Evolutionary conservation across 2,888 invertebrate species (phyloP), one percentile per base, ranked within the genome.

Genomic region (Drosophila histrio): DNA sequence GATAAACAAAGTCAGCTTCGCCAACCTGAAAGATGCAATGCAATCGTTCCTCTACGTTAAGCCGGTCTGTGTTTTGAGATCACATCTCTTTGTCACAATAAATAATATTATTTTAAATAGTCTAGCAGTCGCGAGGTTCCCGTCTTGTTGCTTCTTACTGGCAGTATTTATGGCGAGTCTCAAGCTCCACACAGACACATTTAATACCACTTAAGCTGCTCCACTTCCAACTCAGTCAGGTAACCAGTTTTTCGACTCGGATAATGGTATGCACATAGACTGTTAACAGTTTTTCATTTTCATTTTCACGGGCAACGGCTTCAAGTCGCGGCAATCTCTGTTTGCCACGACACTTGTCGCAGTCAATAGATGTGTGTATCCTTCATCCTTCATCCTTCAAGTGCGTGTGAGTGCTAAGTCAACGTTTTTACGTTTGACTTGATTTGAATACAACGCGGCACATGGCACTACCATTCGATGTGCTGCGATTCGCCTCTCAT

Each of bases 381-480:
- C 79, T n/a, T n/a, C n/a, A n/a, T n/a, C n/a, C n/a, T n/a, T n/a
- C n/a, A 66, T 63, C 49, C 79, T 76, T 73, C 59, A 71, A 62
- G 74, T 71, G 68, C 57, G 68, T 80, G 80, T 64, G 77, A 66
- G 79, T 69, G 84, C 65, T 69, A 71, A 73, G 78, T 79, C 86
- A 72, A 73, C 85, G 88, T 83, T 86, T 86, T 83, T 39, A 71
- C 88, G 86, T 77, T 70, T 68, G 87, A 88, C 84, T 86, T 77
- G 74, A 70, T 79, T 83, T 86, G 83, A 87, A 85, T 87, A 79
- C 69, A 72, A 49, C 60, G 49, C 34, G 52, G 17, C 43, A 44
- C 28, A 44, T 17, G 57, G 57, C 41, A 24, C 57, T 26, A 19
- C 24, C 44, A 28, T 59, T 47, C 56, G 39, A 17, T 63, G 38